Evolutionary conservation across 2,113 vertebrate genomes (phyloP).

Genomic region (Esox niger): DNA sequence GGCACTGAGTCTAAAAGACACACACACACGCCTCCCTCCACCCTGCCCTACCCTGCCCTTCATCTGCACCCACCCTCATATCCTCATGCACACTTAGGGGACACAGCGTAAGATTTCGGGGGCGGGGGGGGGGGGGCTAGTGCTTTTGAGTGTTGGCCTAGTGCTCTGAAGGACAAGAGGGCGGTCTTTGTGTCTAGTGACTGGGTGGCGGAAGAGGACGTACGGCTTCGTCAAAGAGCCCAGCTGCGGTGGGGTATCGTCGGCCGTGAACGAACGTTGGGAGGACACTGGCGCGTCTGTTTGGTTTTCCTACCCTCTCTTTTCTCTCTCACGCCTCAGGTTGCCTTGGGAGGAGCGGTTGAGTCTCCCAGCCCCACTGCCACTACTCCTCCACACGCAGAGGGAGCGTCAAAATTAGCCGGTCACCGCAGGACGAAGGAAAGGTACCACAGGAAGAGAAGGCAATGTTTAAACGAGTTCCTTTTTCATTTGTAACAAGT

Average conservation of each 20-base stretch:
- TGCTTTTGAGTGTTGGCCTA: conserved; percentile 56
- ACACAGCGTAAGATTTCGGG: not conserved
- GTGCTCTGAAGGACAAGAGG: conserved; percentile 61
- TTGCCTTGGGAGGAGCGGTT: conserved; percentile 29
- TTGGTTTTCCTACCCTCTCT: conserved; percentile 38
- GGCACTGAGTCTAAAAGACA: conserved; percentile 28
- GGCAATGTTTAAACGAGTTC: not conserved
- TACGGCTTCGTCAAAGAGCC: conserved; percentile 71
- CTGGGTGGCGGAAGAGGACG: conserved; percentile 62
- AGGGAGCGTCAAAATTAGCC: conserved; percentile 72
- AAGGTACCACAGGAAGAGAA: not conserved
- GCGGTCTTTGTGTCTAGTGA: conserved; percentile 37
- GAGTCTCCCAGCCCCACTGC: not conserved
- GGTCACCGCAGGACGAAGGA: not conserved
- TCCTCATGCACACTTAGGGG: conserved; percentile 34
- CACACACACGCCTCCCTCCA: conserved; percentile 23
- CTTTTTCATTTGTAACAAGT: too few species aligned
- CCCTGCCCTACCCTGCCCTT: conserved; percentile 26
- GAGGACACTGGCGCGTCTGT: conserved; percentile 78
- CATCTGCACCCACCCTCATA: conserved; percentile 22
- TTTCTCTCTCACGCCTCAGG: conserved; percentile 59
- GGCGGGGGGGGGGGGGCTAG: too few species aligned
- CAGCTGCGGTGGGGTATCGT: conserved; percentile 51
- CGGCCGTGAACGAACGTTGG: conserved; percentile 79
- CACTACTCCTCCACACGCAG: conserved; percentile 39